Evolutionary conservation across 2,113 vertebrate species (phyloP).

Genomic region (Neogobius melanostomus): DNA sequence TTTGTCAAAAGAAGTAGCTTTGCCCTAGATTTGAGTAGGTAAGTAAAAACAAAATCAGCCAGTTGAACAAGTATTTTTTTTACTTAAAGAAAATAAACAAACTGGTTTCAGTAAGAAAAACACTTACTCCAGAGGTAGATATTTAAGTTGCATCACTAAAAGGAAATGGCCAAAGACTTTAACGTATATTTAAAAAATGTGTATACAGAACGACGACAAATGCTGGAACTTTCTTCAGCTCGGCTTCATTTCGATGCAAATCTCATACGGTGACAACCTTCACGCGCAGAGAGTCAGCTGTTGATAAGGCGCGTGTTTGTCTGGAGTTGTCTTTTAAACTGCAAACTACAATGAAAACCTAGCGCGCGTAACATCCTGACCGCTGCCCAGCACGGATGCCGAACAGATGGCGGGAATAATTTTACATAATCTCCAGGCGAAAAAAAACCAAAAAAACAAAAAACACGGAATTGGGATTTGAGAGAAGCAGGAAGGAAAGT

Average conservation of each 20-base stretch:
- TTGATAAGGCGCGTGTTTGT: constrained; percentile 28
- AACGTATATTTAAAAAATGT: too few species aligned
- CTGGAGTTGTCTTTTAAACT: constrained; percentile 17
- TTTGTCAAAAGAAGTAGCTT: too few species aligned
- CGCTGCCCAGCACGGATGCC: constrained; percentile 9
- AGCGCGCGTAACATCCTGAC: constrained; percentile 33
- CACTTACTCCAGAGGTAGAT: too few species aligned
- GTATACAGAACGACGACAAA: too few species aligned
- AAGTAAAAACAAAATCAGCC: too few species aligned
- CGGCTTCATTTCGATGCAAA: constrained; percentile 10
- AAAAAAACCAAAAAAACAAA: too few species aligned
- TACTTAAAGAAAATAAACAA: too few species aligned
- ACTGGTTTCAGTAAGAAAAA: too few species aligned
- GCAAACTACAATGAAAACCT: constrained; percentile 23
- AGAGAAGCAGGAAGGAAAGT: constrained; percentile 22
- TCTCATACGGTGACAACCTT: constrained; percentile 4
- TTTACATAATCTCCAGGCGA: constrained; percentile 46
- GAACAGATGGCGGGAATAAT: constrained; percentile 53
- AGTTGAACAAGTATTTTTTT: too few species aligned
- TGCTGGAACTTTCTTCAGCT: background rate
- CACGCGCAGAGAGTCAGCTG: constrained; percentile 1
- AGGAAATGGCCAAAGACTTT: too few species aligned
- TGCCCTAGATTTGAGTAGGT: too few species aligned
- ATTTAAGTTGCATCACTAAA: too few species aligned
- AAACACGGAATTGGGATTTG: constrained; percentile 31